Evolutionary conservation across 1,140 invertebrate species (phyloP).

Genomic region (Drosophila kohkoa): DNA sequence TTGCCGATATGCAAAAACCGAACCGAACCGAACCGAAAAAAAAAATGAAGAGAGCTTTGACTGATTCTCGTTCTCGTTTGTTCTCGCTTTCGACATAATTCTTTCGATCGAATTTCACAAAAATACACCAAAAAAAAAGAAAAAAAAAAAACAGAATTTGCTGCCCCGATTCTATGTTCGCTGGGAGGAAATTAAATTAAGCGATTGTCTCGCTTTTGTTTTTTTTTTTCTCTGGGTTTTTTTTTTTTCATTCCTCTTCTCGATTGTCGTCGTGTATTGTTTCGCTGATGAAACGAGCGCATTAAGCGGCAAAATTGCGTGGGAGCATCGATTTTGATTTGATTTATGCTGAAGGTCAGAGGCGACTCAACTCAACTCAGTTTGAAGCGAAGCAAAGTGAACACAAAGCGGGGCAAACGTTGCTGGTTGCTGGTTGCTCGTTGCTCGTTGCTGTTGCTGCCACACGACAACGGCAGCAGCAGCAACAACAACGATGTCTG

Average conservation of each 20-base stretch:
- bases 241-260: neutral
- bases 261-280: slow-evolving; percentile 32
- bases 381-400: neutral
- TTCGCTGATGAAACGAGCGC: slow-evolving; percentile 34
- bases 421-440: neutral
- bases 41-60: slow-evolving; percentile 38
- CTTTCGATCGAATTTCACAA: slow-evolving; percentile 80
- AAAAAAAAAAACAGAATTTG: slow-evolving; percentile 55
- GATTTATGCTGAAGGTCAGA: slow-evolving; percentile 53
- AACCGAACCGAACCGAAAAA: neutral
- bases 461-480: slow-evolving; percentile 19
- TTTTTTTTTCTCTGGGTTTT: slow-evolving; percentile 8
- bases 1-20: slow-evolving; percentile 77
- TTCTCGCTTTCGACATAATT: slow-evolving; percentile 56
- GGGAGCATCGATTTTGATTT: slow-evolving; percentile 77
- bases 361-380: slow-evolving; percentile 12
- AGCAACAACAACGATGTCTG: neutral
- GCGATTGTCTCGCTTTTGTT: slow-evolving; percentile 59
- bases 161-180: slow-evolving; percentile 25
- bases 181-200: slow-evolving; percentile 81
- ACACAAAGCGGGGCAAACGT: neutral
- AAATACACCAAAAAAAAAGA: neutral
- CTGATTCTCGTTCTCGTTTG: slow-evolving; percentile 53
- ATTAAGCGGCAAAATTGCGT: slow-evolving; percentile 63
- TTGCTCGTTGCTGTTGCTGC: slow-evolving; percentile 18